Base-by-base conservation (phyloP, 2,888 invertebrate genomes). In the Chaitophorus viminalis region DNA sequence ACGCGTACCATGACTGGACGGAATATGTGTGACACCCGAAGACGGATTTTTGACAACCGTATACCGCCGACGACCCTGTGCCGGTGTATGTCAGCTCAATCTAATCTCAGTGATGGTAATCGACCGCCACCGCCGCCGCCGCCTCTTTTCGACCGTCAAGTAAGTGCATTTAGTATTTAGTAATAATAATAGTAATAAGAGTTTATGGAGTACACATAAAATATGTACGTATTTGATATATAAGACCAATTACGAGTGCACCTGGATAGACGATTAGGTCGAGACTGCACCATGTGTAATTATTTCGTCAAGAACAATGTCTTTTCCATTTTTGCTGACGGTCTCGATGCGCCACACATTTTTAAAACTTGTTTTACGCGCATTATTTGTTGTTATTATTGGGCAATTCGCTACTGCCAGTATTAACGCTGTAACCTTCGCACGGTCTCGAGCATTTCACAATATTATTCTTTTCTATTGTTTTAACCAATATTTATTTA, bases 11-110 rank as follows among this genome's bases (percentile, higher is more conserved):
- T 83, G 83, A 83, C 83, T 83, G 83, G 83, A 83, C 83, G 83
- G 54, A 83, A 83, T 74, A 83, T 68, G 72, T 21, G 87, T 65
- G 86, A 87, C 87, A 81, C 81, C 81, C 74, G 79, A 39, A 87
- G 79, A 87, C 79, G 65, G 79, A 87, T 81, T 65, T 87, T 75
- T 60, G 87, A 87, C 87, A 74, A 60, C 54, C 79, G 25, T 46
- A 46, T 31, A 11, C 54, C 70, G 68, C 65, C 70, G 60, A 29
- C 76, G 68, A 39, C 31, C 31, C 76, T 29, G 65, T 9, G 65
- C n/a, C 60, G 39, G 1, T 14, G n/a, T 8, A 18, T 25, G 25
- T 33, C 8, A 31, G 17, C 11, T 46, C 65, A 68, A 76, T 76
- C 76, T 84, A n/a, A 76, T 87, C 52, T 72, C 74, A 4, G 2